A percentile compares a stretch with the other conserved stretches of the same genome.
These are phyloP conservation scores for Catotricha subobsoleta DNA, from an alignment of 2,888 invertebrate species.

Conservation along the genomic window DNA sequence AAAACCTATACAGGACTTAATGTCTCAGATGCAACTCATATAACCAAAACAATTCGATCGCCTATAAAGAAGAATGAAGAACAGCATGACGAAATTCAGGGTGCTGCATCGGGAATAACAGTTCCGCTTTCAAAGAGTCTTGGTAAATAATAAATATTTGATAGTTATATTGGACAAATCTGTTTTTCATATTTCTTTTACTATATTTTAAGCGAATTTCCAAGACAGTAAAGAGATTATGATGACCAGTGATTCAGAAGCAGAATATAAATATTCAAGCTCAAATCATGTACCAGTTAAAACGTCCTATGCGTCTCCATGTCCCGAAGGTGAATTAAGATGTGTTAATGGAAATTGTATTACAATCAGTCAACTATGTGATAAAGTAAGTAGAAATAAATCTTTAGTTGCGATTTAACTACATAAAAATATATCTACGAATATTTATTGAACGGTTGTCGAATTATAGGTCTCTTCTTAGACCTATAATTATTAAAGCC, in stretches of 20 bases:
- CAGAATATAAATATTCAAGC: conserved; percentile 25
- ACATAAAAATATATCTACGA: no score
- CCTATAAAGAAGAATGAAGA: conserved; percentile 9
- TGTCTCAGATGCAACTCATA: no score
- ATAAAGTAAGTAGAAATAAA: conserved; percentile 23
- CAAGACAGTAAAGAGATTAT: conserved; percentile 41
- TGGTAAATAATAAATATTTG: conserved; percentile 7
- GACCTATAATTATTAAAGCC: no score
- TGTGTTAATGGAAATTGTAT: conserved; percentile 47
- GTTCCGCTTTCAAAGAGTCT: conserved; percentile 11
- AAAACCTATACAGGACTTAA: no score
- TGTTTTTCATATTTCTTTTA: conserved; percentile 3
- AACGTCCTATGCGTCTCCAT: conserved; percentile 30
- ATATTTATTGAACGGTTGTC: no score
- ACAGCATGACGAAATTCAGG: conserved; percentile 12
- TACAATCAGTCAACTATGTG: conserved; percentile 42
- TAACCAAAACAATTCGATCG: background rate
- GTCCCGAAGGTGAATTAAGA: conserved; percentile 36
- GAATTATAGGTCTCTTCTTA: no score
- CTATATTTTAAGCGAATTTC: conserved; percentile 29
- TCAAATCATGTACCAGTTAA: conserved; percentile 9
- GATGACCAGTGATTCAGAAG: conserved; percentile 37
- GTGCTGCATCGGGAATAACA: conserved; percentile 11
- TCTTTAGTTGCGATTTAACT: background rate
- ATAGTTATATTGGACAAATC: background rate